A percentile compares a stretch with the other conserved stretches of the same genome.
These are phyloP conservation scores for Strix uralensis DNA, from an alignment of 2,113 vertebrate genomes.

Conservation along the genomic window DNA sequence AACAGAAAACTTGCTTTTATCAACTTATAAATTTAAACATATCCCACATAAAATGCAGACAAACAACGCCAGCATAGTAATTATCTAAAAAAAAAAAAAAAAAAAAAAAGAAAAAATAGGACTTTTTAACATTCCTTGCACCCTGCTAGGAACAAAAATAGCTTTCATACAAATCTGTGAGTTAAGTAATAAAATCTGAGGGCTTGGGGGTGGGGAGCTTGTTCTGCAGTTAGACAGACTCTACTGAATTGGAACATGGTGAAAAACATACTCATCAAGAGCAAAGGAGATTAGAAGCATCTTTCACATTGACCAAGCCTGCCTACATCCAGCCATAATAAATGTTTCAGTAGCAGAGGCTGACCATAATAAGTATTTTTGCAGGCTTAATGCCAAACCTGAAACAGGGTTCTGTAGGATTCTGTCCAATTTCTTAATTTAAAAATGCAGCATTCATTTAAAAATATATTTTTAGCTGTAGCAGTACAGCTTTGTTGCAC, in stretches of 20 bases:
- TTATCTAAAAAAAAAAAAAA: not conserved
- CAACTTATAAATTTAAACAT: constrained; percentile 52
- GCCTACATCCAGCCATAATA: constrained; percentile 13
- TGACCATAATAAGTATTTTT: constrained; percentile 64
- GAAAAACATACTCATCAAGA: constrained; percentile 51
- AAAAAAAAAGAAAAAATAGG: not conserved
- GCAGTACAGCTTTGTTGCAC: constrained; percentile 17
- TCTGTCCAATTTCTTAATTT: constrained; percentile 68
- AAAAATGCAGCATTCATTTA: constrained; percentile 55
- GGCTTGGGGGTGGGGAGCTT: not conserved
- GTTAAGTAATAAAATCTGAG: constrained; percentile 54
- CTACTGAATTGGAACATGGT: constrained; percentile 39
- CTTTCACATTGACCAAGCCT: constrained; percentile 27
- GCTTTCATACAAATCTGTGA: constrained; percentile 47
- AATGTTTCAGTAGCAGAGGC: constrained; percentile 63
- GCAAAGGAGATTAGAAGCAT: constrained; percentile 41
- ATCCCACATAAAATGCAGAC: constrained; percentile 55
- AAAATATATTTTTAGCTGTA: constrained; percentile 57
- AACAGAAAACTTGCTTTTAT: constrained; percentile 54
- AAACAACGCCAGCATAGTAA: constrained; percentile 39
- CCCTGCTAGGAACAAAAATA: constrained; percentile 56
- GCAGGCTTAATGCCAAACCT: constrained; percentile 57
- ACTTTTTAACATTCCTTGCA: constrained; percentile 37
- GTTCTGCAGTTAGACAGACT: not conserved
- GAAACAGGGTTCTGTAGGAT: constrained; percentile 32